Base-by-base conservation (phyloP, 2,797 vertebrate genomes). In the Thamnophis elegans region DNA sequence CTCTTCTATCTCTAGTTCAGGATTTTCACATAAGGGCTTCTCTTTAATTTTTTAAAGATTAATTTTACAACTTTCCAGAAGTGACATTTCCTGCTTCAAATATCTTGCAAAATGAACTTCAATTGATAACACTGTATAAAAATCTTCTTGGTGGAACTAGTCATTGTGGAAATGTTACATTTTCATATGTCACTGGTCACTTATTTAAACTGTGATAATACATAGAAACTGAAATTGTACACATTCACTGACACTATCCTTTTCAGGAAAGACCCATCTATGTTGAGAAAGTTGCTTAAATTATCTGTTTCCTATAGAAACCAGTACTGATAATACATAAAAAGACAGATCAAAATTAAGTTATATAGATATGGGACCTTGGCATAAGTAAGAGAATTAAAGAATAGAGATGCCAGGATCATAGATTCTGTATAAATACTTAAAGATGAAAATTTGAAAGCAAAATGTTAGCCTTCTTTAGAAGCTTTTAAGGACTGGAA, bases 81-180 rank as follows among this genome's bases (percentile, higher is more conserved):
- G 93, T 95, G 94, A 90, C 94, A 95, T 92, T 96, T 95, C 91
- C 93, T 97, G 96, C 96, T 94, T 95, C 96, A 96, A 96, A 97
- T 97, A 96, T 91, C 93, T 95, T 88, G 95, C 62, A 91, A 95
- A 96, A 96, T 94, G 95, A 96, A 96, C 94, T 93, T 95, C 89
- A 25, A 89, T 95, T 93, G 93, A 95, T 95, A 96, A 97, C 94
- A 95, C 92, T 54, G 93, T 88, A 92, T 58, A 73, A 87, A 91
- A 95, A 89, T 90, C 89, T 93, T 92, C 87, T 90, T 92, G 90
- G 91, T 90, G 60, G 91, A 95, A 95, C 91, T 78, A 94, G 88
- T 94, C 94, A 94, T 90, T 95, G 53, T 0, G 1, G 94, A 94
- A 85, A 94, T 92, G 92, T 97, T 96, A 95, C 60, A 92, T 32